Percentiles rank a stretch among this genome's conserved stretches.
Conservation (phyloP, 2,797 vertebrate genomes). For the Chaetodon trifasciatus region DNA sequence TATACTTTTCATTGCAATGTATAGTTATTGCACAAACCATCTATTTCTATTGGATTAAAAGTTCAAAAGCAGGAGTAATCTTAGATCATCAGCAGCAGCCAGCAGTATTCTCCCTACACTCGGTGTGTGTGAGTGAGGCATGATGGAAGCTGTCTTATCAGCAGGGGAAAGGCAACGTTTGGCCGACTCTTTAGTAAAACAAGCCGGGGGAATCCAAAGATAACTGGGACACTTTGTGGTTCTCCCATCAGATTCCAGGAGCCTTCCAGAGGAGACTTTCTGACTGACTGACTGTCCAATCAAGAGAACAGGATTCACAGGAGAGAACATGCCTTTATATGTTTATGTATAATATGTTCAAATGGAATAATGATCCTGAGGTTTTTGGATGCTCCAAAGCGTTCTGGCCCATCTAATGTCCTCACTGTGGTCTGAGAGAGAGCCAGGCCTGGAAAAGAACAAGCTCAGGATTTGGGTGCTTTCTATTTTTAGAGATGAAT, state of each 20-base stretch:
- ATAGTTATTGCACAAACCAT: conserved; percentile 57
- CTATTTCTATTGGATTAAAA: conserved; percentile 67
- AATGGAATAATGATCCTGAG: conserved; percentile 62
- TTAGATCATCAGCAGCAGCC: conserved; percentile 70
- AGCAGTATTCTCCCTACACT: conserved; percentile 75
- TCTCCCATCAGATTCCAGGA: conserved; percentile 68
- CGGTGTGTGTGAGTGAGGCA: conserved; percentile 73
- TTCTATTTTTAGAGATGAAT: conserved; percentile 68
- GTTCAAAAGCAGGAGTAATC: conserved; percentile 70
- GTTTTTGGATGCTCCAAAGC: conserved; percentile 52
- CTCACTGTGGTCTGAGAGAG: conserved; percentile 53
- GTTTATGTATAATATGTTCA: conserved; percentile 64
- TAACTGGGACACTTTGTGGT: conserved; percentile 70
- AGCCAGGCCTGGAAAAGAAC: conserved; percentile 56
- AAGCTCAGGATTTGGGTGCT: conserved; percentile 35
- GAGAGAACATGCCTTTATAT: conserved; percentile 52
- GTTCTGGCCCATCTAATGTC: conserved; percentile 55
- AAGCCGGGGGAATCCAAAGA: conserved; percentile 77
- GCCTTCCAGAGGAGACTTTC: conserved; percentile 55
- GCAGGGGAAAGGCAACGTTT: conserved; percentile 70
- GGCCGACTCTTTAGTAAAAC: conserved; percentile 71
- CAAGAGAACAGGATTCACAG: conserved; percentile 51
- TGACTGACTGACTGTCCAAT: conserved; percentile 58
- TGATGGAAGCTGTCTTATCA: conserved; percentile 82
- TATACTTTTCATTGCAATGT: conserved; percentile 24